A percentile compares a stretch with the other conserved stretches of the same genome.
Evolutionary conservation across 2,113 vertebrate species (phyloP).

Genomic region (Zosterops lateralis): DNA sequence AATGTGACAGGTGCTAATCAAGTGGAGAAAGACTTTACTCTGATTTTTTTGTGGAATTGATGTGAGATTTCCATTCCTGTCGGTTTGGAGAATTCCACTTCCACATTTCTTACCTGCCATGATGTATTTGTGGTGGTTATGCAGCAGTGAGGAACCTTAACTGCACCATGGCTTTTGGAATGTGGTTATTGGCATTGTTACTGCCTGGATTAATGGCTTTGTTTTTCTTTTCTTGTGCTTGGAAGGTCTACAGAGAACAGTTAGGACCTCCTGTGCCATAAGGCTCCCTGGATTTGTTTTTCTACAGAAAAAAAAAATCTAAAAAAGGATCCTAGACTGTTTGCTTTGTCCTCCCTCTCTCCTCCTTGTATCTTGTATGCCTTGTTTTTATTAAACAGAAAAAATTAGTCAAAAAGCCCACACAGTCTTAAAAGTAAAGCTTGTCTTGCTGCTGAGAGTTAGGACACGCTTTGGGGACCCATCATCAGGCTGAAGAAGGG

Average conservation of each 20-base stretch:
- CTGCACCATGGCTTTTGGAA: not conserved
- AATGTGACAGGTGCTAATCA: not conserved
- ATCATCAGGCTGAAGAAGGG: not conserved
- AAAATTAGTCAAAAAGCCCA: not conserved
- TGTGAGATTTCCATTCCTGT: not conserved
- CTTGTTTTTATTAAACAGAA: not conserved
- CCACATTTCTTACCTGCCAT: rapidly evolving
- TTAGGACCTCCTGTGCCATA: not conserved
- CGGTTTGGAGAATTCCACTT: not conserved
- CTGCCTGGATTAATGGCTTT: not conserved
- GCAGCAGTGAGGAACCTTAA: not conserved
- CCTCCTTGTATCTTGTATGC: not conserved
- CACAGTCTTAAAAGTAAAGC: not conserved
- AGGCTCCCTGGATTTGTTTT: not conserved
- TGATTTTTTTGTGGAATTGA: not conserved
- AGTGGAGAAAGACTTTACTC: not conserved
- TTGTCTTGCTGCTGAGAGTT: rapidly evolving
- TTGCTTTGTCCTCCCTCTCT: not conserved
- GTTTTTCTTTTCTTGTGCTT: not conserved
- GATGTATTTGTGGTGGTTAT: not conserved
- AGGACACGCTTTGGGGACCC: not conserved
- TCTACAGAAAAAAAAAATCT: not conserved
- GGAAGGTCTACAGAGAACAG: not conserved
- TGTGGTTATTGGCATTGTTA: not conserved
- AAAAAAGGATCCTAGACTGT: not conserved